Percentiles rank a stretch among this genome's conserved stretches.
These are phyloP conservation scores for Esox masquinongy DNA, from an alignment of 2,797 vertebrate species.

Conservation along the genomic window DNA sequence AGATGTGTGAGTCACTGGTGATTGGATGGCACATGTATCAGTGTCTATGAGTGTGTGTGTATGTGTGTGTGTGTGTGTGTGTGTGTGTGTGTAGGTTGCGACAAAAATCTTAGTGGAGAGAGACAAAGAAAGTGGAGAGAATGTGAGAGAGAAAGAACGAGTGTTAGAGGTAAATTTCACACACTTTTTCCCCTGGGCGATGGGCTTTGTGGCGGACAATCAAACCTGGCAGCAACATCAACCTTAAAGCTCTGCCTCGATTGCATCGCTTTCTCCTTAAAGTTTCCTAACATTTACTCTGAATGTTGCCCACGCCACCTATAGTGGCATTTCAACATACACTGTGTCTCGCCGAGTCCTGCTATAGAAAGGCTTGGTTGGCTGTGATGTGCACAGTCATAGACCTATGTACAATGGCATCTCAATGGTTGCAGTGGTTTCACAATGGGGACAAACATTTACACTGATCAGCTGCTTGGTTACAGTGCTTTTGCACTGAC, in stretches of 20 bases:
- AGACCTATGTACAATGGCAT: conserved; percentile 45
- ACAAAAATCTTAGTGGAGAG: conserved; percentile 20
- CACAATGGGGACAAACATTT: conserved; percentile 59
- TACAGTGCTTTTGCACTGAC: conserved; percentile 61
- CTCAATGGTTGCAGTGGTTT: conserved; percentile 53
- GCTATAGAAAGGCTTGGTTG: conserved; percentile 45
- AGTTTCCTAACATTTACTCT: conserved; percentile 20
- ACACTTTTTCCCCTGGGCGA: conserved; percentile 41
- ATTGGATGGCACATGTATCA: conserved; percentile 39
- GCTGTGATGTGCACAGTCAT: conserved; percentile 33
- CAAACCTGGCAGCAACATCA: conserved; percentile 33
- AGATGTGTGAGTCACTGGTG: conserved; percentile 62
- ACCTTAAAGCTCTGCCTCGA: not conserved
- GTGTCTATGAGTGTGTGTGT: not conserved
- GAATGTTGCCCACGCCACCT: conserved; percentile 36
- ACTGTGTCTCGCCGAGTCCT: conserved; percentile 53
- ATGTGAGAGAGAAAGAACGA: conserved; percentile 6
- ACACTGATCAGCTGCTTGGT: conserved; percentile 59
- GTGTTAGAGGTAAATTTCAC: conserved; percentile 42
- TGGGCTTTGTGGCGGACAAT: conserved; percentile 31
- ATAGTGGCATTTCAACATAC: conserved; percentile 50
- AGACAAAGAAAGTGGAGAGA: conserved; percentile 6
- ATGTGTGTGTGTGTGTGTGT: not conserved
- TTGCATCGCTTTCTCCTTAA: too few species aligned
- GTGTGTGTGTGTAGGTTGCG: not conserved